Conservation (phyloP, 1,140 invertebrate genomes). For the Mycetomoellerius zeteki region DNA sequence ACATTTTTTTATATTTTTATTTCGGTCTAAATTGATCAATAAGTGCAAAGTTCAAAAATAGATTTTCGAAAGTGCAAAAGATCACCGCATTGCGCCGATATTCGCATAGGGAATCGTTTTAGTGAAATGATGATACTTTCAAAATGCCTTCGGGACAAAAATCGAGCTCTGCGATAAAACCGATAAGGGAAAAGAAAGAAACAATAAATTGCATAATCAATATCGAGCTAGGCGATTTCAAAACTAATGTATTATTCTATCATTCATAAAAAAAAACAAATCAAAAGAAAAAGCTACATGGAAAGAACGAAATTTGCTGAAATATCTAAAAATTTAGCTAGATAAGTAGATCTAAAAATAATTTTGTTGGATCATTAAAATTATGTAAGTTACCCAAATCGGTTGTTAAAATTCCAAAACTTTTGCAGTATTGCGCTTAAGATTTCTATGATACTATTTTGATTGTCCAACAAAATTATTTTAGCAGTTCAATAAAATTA, state of each 20-base stretch:
- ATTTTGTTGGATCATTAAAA: too few species aligned
- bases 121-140: neutral
- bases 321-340: too few species aligned
- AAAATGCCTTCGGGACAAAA: neutral
- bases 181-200: neutral
- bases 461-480: too few species aligned
- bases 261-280: neutral
- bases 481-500: too few species aligned
- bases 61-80: conserved; percentile 25
- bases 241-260: neutral
- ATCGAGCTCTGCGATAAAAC: neutral
- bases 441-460: too few species aligned
- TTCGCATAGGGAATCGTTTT: neutral
- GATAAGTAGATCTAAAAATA: too few species aligned
- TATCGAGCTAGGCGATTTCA: neutral
- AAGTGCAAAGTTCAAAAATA: neutral
- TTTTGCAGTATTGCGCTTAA: too few species aligned
- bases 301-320: too few species aligned
- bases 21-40: neutral
- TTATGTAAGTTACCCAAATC: too few species aligned
- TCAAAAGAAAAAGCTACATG: neutral
- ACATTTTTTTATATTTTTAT: neutral
- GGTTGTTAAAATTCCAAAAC: too few species aligned
- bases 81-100: neutral
- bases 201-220: neutral